Evolutionary conservation across 1,140 invertebrate genomes (phyloP).

Genomic region (Coelopa frigida): DNA sequence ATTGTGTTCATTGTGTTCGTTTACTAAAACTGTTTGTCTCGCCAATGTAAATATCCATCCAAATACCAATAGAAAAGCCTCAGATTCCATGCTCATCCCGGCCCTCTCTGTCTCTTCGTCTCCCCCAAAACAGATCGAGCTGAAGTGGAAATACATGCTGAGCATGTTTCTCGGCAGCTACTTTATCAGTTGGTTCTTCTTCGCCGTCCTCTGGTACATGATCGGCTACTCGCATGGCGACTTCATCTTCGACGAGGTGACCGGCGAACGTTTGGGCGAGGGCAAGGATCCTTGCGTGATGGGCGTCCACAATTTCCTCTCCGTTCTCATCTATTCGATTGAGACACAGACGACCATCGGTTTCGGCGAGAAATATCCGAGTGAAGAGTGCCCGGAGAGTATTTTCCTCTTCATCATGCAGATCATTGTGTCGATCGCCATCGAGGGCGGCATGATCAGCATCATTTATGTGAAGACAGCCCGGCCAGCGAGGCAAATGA

Average conservation of each 20-base stretch:
- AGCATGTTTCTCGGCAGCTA: constrained; percentile 48
- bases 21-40: too few relatives aligned
- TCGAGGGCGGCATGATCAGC: constrained; percentile 53
- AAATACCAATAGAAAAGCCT: too few relatives aligned
- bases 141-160: constrained; percentile 55
- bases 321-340: constrained; percentile 54
- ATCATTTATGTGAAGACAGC: constrained; percentile 56
- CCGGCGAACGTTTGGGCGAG: constrained; percentile 30
- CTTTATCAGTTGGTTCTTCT: constrained; percentile 50
- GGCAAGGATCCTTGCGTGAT: constrained; percentile 44
- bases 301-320: constrained; percentile 50
- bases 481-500: constrained; percentile 48
- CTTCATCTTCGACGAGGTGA: constrained; percentile 34
- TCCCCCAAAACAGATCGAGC: constrained; percentile 46
- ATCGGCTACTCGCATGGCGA: constrained; percentile 50
- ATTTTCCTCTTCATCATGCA: constrained; percentile 62
- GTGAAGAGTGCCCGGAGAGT: constrained; percentile 76
- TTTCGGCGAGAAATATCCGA: constrained; percentile 67
- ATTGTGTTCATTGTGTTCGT: too few relatives aligned
- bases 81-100: too few relatives aligned
- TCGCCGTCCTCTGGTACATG: constrained; percentile 49
- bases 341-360: constrained; percentile 62
- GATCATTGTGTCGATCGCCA: constrained; percentile 50
- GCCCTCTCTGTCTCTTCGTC: too few relatives aligned
- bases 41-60: too few relatives aligned